A percentile compares a stretch with the other conserved stretches of the same genome.
Conservation (phyloP, 2,888 invertebrate species). For the Eristalinus sepulchralis region DNA sequence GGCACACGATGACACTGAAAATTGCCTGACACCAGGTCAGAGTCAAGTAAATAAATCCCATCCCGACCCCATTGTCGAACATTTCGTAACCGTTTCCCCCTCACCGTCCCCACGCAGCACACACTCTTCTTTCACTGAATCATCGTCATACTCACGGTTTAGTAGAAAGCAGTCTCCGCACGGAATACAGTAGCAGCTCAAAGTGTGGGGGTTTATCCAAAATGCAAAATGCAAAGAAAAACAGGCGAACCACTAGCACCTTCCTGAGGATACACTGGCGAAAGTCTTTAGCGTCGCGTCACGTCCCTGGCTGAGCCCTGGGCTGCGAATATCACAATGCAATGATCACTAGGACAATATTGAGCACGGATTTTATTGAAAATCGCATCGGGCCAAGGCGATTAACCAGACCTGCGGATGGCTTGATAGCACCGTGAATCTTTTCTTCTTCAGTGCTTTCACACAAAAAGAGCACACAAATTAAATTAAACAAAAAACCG, state of each 20-base stretch:
- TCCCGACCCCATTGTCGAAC: not conserved
- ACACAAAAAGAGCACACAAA: constrained; percentile 26
- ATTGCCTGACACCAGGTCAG: constrained; percentile 46
- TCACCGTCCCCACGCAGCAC: too few species aligned
- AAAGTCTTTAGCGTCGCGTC: not conserved
- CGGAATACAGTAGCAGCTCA: constrained; percentile 19
- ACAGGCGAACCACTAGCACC: not conserved
- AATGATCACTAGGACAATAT: not conserved
- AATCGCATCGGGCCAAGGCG: constrained; percentile 10
- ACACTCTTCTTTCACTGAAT: constrained; percentile 3
- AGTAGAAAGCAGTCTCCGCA: constrained; percentile 50
- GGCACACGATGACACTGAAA: constrained; percentile 68
- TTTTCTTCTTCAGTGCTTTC: constrained; percentile 1
- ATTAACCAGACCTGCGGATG: not conserved
- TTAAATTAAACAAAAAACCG: constrained; percentile 58
- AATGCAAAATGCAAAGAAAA: not conserved
- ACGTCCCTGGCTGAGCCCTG: not conserved
- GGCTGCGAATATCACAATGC: not conserved
- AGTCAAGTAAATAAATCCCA: constrained; percentile 26
- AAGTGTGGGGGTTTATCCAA: not conserved
- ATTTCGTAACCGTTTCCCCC: constrained; percentile 21
- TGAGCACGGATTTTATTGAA: constrained; percentile 8
- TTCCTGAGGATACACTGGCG: not conserved
- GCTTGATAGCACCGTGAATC: constrained; percentile 28
- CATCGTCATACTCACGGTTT: constrained; percentile 55